Conservation (phyloP, 2,113 vertebrate genomes). For the Periophthalmodon schlosseri region DNA sequence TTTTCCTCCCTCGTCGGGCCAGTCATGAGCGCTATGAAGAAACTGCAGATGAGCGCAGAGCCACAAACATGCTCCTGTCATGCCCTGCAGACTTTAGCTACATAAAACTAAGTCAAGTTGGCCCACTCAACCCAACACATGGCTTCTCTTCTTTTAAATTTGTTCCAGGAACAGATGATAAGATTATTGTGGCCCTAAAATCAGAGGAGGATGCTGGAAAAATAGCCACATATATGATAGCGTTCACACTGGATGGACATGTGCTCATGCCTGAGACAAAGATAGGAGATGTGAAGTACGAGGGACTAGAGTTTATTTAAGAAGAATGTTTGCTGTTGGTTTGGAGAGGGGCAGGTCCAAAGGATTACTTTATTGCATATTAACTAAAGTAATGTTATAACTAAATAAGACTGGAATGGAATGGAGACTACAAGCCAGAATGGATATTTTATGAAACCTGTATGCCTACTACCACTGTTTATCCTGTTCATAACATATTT, state of each 20-base stretch:
- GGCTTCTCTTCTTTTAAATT: slow-evolving; percentile 99
- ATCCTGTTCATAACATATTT: not conserved
- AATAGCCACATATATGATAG: slow-evolving; percentile 88
- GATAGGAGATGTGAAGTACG: slow-evolving; percentile 88
- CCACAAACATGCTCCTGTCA: slow-evolving; percentile 89
- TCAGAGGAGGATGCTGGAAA: slow-evolving; percentile 87
- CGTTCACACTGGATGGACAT: slow-evolving; percentile 88
- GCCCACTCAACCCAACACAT: slow-evolving; percentile 82
- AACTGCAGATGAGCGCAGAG: slow-evolving; percentile 82
- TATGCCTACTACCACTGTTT: not conserved
- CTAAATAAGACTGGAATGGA: not conserved
- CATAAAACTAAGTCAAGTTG: slow-evolving; percentile 69
- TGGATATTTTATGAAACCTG: not conserved
- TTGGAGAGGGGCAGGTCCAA: not conserved
- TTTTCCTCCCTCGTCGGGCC: slow-evolving; percentile 92
- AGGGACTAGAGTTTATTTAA: slow-evolving; percentile 94
- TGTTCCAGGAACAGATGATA: slow-evolving; percentile 88
- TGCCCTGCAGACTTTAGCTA: slow-evolving; percentile 82
- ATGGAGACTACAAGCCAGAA: not conserved
- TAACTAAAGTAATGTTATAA: slow-evolving; percentile 22
- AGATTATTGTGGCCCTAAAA: slow-evolving; percentile 89
- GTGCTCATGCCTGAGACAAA: slow-evolving; percentile 89
- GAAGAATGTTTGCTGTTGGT: not conserved
- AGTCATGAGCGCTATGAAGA: slow-evolving; percentile 88
- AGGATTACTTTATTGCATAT: slow-evolving; percentile 6